A percentile compares a stretch with the other conserved stretches of the same genome.
Evolutionary conservation across 1,140 invertebrate species (phyloP).

Genomic region (Andrena cerasifolii): DNA sequence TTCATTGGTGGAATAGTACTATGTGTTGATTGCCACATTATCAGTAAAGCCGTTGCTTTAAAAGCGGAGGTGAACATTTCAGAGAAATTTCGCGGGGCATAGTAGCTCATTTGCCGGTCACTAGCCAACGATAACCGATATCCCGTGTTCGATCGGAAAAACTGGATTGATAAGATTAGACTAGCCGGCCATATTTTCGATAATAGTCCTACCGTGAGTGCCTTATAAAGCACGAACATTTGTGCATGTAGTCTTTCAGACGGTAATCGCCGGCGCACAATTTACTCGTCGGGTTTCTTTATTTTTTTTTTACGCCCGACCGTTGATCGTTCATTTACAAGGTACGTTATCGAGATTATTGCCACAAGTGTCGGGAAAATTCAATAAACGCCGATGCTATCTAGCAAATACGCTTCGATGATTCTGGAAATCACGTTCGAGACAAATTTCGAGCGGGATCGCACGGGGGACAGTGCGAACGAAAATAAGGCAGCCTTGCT

Average conservation of each 20-base stretch:
- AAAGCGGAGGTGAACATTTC: not conserved
- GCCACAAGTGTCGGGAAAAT: not conserved
- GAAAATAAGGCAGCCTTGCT: not conserved
- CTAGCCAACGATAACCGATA: constrained; percentile 25
- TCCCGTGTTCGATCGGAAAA: not conserved
- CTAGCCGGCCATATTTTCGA: constrained; percentile 28
- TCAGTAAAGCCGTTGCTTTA: constrained; percentile 22
- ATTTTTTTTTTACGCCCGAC: too few relatives aligned
- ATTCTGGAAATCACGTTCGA: not conserved
- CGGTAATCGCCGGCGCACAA: constrained; percentile 14
- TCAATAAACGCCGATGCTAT: not conserved
- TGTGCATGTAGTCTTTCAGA: constrained; percentile 23
- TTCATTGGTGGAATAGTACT: constrained; percentile 48
- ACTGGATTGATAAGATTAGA: constrained; percentile 56
- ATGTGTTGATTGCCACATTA: constrained; percentile 49
- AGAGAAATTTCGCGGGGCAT: constrained; percentile 30
- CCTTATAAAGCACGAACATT: constrained; percentile 56
- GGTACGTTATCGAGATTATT: constrained; percentile 37
- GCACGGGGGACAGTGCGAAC: too few relatives aligned
- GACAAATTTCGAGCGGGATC: too few relatives aligned
- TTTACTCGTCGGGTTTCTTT: not conserved
- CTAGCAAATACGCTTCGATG: not conserved
- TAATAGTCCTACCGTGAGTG: constrained; percentile 6
- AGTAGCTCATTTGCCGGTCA: constrained; percentile 28
- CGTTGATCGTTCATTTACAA: constrained; percentile 19